These are phyloP conservation scores for Formicarius rufipectus DNA, from an alignment of 2,113 vertebrate genomes.

Conservation along the genomic window DNA sequence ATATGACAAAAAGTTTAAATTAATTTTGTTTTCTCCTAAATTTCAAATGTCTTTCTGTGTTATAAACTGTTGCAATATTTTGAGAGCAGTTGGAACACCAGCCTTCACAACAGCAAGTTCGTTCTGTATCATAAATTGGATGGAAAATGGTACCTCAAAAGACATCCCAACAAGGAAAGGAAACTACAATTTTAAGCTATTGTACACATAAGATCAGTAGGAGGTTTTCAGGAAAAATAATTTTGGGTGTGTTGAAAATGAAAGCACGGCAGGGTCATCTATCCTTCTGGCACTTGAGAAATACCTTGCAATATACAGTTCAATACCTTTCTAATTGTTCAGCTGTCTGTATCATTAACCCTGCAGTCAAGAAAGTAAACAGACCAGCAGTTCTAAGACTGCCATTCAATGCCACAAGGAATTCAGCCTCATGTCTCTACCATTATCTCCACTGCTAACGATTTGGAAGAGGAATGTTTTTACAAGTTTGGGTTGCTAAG, in stretches of 20 bases:
- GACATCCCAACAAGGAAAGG: neutral
- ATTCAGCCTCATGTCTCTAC: constrained; percentile 18
- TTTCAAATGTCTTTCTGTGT: neutral
- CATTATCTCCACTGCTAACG: constrained; percentile 20
- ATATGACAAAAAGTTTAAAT: neutral
- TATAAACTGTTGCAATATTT: neutral
- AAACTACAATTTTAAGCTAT: neutral
- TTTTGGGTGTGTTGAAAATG: constrained; percentile 22
- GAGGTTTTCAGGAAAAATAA: constrained; percentile 33
- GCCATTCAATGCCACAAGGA: neutral
- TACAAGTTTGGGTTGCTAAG: constrained; percentile 7
- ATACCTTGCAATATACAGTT: constrained; percentile 24
- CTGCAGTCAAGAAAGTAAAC: neutral
- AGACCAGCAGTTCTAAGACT: constrained; percentile 7
- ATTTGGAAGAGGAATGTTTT: constrained; percentile 7
- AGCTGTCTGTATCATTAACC: constrained; percentile 42
- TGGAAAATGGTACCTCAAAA: neutral
- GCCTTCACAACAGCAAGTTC: neutral
- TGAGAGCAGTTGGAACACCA: neutral
- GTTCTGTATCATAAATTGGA: neutral
- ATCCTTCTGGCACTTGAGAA: constrained; percentile 26
- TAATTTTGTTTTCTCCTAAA: neutral
- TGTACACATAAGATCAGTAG: neutral
- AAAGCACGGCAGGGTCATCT: constrained; percentile 24
- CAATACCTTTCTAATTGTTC: constrained; percentile 35